Evolutionary conservation across 2,113 vertebrate genomes (phyloP).

Genomic region (Vidua macroura): DNA sequence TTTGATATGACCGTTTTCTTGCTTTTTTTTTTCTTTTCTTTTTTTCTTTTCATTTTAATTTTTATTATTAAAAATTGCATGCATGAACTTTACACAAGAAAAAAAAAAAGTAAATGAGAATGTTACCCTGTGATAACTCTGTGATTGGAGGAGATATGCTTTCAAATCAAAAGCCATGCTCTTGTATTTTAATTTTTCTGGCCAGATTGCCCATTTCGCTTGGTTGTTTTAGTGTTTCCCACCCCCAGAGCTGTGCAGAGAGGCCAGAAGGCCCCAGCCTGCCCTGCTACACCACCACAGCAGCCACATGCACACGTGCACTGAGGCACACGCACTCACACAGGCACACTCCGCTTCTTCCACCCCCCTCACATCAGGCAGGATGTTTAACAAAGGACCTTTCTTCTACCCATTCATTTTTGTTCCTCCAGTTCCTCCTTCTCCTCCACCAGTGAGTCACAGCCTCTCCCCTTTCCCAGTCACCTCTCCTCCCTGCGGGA

Average conservation of each 20-base stretch:
- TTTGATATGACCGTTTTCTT: slow-evolving; percentile 56
- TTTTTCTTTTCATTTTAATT: not conserved
- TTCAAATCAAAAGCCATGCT: slow-evolving; percentile 56
- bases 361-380: not conserved
- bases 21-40: not conserved
- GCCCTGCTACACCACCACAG: not conserved
- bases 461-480: slow-evolving; percentile 8
- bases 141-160: slow-evolving; percentile 61
- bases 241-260: slow-evolving; percentile 50
- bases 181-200: slow-evolving; percentile 58
- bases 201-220: slow-evolving; percentile 5
- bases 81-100: slow-evolving; percentile 36
- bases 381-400: slow-evolving; percentile 15
- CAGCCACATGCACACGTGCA: not conserved
- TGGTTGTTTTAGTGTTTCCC: not conserved
- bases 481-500: not conserved
- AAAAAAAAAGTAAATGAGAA: slow-evolving; percentile 48
- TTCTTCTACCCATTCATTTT: not conserved
- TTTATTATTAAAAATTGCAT: slow-evolving; percentile 64
- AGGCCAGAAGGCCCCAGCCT: slow-evolving; percentile 43
- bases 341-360: not conserved
- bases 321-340: not conserved
- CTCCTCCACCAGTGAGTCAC: slow-evolving; percentile 5
- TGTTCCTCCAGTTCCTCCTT: slow-evolving; percentile 1
- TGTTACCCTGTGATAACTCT: slow-evolving; percentile 63